Conservation (phyloP, 1,140 invertebrate species). For the Pseudomyrmex sp. region DNA sequence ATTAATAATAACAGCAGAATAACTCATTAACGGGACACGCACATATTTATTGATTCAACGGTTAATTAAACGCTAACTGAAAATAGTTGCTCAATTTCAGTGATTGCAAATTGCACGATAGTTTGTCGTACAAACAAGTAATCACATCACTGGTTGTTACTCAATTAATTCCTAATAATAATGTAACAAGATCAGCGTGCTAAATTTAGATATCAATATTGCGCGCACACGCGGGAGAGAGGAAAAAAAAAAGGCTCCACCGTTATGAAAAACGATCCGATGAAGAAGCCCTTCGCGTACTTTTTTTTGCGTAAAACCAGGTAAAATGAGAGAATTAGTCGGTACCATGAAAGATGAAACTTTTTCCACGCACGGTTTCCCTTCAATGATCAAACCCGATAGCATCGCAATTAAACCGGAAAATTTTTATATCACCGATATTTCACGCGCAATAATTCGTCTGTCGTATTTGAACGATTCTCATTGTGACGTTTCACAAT, state of each 20-base stretch:
- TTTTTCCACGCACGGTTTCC: slow-evolving; percentile 8
- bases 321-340: slow-evolving; percentile 31
- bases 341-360: neutral
- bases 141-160: slow-evolving; percentile 11
- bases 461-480: neutral
- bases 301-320: neutral
- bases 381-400: slow-evolving; percentile 21
- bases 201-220: slow-evolving; percentile 8
- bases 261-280: neutral
- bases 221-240: no score
- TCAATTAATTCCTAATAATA: slow-evolving; percentile 37
- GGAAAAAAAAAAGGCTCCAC: neutral
- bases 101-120: slow-evolving; percentile 22
- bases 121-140: slow-evolving; percentile 32
- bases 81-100: slow-evolving; percentile 20
- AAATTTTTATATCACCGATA: neutral
- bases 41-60: neutral
- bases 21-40: slow-evolving; percentile 20
- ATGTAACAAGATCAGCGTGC: neutral
- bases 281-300: neutral
- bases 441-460: neutral
- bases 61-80: slow-evolving; percentile 13
- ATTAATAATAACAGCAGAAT: neutral
- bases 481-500: neutral
- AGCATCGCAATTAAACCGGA: neutral